phyloP scores from a whole-genome alignment of 2,888 invertebrate genomes.

The Imbricaverruca yamaguchii region DNA sequence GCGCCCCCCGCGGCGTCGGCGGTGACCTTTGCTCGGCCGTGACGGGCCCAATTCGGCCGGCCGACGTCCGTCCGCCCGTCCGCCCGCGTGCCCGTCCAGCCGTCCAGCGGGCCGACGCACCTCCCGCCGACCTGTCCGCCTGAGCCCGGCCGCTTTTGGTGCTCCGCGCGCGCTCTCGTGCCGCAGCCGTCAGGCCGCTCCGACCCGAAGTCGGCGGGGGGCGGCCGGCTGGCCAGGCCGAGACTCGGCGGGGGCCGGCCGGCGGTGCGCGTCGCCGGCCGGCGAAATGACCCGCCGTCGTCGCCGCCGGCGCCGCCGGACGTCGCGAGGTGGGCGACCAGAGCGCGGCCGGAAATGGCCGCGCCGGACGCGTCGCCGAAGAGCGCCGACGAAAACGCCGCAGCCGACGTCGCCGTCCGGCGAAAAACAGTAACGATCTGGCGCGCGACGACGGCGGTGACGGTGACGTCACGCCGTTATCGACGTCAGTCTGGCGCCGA shows the following conservation, averaged over 20 bases:
- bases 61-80: background rate
- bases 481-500: background rate
- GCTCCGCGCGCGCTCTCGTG: background rate
- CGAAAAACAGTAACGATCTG: conserved; percentile 14
- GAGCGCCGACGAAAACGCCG: background rate
- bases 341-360: conserved; percentile 6
- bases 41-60: background rate
- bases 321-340: background rate
- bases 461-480: background rate
- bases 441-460: background rate
- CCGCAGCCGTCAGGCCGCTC: background rate
- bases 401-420: background rate
- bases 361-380: background rate
- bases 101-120: background rate
- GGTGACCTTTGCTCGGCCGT: background rate
- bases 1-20: background rate
- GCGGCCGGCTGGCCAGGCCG: background rate
- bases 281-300: background rate
- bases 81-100: background rate
- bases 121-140: background rate
- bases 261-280: background rate
- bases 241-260: background rate
- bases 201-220: background rate
- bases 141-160: background rate
- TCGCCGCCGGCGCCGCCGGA: conserved; percentile 7